These are phyloP conservation scores for Oreochromis niloticus DNA, from an alignment of 2,113 vertebrate genomes.

Conservation along the genomic window DNA sequence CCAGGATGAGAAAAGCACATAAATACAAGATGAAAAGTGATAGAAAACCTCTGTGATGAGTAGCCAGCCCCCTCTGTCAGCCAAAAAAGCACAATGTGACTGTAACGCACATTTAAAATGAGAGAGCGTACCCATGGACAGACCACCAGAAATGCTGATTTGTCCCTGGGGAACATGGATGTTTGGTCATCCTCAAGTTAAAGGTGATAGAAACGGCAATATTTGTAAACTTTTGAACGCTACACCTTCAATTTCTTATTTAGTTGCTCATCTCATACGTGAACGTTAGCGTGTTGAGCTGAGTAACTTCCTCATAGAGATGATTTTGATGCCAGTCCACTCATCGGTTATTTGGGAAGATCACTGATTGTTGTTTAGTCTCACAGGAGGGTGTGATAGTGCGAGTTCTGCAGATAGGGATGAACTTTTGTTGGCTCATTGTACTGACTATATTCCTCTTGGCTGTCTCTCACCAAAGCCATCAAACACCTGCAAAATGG, in stretches of 20 bases:
- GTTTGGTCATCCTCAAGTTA: not conserved
- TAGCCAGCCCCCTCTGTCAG: not conserved
- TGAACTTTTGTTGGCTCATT: slow-evolving; percentile 17
- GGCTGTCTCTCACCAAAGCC: not conserved
- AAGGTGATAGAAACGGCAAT: not conserved
- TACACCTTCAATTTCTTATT: not conserved
- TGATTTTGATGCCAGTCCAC: not conserved
- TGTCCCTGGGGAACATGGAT: not conserved
- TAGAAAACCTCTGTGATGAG: not conserved
- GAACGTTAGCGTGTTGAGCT: not conserved
- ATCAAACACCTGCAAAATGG: slow-evolving; percentile 19
- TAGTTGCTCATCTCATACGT: not conserved
- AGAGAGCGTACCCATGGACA: not conserved
- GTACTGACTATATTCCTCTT: not conserved
- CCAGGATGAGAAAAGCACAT: not conserved
- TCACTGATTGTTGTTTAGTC: slow-evolving; percentile 10
- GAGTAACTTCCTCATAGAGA: not conserved
- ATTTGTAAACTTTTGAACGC: not conserved
- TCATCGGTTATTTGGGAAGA: slow-evolving; percentile 7
- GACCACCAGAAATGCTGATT: not conserved
- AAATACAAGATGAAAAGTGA: not conserved
- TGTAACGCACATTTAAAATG: not conserved
- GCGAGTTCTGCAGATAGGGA: slow-evolving; percentile 2
- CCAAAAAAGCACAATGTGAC: not conserved
- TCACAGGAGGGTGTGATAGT: not conserved